These are phyloP conservation scores for Labeo calbasu DNA, from an alignment of 2,797 vertebrate species.

Conservation along the genomic window DNA sequence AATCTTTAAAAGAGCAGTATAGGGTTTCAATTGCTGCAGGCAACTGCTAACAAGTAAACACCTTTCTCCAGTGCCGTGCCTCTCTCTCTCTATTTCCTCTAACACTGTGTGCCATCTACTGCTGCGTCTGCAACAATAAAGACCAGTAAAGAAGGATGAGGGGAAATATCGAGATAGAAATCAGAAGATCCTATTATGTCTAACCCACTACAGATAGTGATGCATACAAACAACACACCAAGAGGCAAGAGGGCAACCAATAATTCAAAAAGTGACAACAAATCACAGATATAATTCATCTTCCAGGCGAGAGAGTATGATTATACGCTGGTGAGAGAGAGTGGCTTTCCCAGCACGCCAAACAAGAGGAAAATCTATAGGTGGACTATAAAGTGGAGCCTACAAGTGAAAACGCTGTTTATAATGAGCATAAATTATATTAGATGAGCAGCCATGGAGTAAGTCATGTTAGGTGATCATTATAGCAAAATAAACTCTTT, in stretches of 20 bases:
- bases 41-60: constrained; percentile 43
- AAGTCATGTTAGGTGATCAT: not conserved
- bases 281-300: constrained; percentile 41
- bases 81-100: constrained; percentile 11
- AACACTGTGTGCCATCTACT: constrained; percentile 8
- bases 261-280: constrained; percentile 35
- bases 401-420: constrained; percentile 19
- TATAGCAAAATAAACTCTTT: not conserved
- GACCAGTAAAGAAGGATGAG: constrained; percentile 40
- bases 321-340: not conserved
- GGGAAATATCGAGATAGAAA: constrained; percentile 36
- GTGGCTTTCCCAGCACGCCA: not conserved
- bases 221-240: constrained; percentile 49
- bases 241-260: constrained; percentile 35
- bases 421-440: constrained; percentile 1
- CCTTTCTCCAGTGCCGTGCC: not conserved
- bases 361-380: not conserved
- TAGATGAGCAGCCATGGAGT: not conserved
- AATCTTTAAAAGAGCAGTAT: constrained; percentile 29
- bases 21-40: constrained; percentile 34
- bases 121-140: constrained; percentile 25
- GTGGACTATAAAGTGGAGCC: not conserved
- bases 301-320: not conserved
- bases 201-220: constrained; percentile 43
- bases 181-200: constrained; percentile 46